Percentiles rank a stretch among this genome's conserved stretches.
Conservation (phyloP, 2,797 vertebrate species). For the Sebastiscus tertius region DNA sequence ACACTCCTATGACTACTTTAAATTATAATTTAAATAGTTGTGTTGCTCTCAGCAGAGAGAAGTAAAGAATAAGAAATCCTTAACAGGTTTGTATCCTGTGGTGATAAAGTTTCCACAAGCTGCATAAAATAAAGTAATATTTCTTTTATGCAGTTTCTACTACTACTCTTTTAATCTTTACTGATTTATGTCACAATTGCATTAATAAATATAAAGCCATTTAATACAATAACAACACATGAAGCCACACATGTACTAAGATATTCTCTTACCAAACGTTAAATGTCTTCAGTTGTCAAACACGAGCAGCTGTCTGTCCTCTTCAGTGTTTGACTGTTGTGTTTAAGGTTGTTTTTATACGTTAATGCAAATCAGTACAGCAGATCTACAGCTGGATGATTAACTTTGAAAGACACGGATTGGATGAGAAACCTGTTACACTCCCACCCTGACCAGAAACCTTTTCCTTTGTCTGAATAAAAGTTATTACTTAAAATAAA, state of each 20-base stretch:
- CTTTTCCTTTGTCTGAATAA: background rate
- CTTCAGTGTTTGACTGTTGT: background rate
- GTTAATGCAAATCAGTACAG: conserved; percentile 20
- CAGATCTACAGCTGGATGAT: background rate
- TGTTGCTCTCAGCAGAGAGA: no score
- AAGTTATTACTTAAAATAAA: background rate
- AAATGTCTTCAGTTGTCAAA: background rate
- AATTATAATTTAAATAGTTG: no score
- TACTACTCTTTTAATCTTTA: background rate
- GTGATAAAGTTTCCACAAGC: background rate
- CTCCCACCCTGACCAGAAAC: background rate
- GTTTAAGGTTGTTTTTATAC: conserved; percentile 6
- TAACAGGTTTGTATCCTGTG: no score
- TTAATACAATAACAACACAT: background rate
- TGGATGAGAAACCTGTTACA: background rate
- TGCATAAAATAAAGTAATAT: background rate
- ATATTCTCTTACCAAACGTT: background rate
- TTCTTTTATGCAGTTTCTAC: background rate
- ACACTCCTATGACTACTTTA: no score
- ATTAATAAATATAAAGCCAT: background rate
- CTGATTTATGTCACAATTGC: background rate
- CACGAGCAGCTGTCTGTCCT: background rate
- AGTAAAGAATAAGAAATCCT: no score
- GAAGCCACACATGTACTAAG: background rate
- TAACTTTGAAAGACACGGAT: background rate